phyloP scores from a whole-genome alignment of 2,797 vertebrate species.

The Eospalax fontanierii region DNA sequence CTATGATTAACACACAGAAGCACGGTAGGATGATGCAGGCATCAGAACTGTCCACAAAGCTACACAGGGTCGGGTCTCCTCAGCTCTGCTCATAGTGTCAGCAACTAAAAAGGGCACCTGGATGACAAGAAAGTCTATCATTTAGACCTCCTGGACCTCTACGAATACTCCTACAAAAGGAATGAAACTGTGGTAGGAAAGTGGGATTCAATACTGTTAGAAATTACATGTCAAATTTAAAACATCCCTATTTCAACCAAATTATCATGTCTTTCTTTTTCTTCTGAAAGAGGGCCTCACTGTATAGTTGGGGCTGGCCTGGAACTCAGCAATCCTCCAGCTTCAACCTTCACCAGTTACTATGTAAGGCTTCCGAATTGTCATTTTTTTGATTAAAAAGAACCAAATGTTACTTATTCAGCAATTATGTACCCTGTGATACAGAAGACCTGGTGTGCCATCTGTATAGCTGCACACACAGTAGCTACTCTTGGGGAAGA shows the following conservation, averaged over 20 bases:
- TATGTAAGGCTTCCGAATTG: no score
- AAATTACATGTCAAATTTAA: constrained; percentile 3
- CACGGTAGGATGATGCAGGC: background rate
- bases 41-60: background rate
- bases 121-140: background rate
- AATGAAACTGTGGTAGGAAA: background rate
- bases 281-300: background rate
- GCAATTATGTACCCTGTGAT: background rate
- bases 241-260: constrained; percentile 14
- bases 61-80: background rate
- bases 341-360: no score
- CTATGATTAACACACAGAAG: background rate
- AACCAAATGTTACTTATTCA: background rate
- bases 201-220: background rate
- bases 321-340: background rate
- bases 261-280: background rate
- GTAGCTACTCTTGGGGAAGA: background rate
- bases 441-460: background rate
- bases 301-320: background rate
- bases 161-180: background rate
- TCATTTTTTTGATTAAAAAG: background rate
- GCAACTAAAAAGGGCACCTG: background rate
- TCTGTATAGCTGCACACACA: background rate
- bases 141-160: background rate
- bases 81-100: background rate